Conservation (phyloP, 2,888 invertebrate species). For the Metalampra italica region DNA sequence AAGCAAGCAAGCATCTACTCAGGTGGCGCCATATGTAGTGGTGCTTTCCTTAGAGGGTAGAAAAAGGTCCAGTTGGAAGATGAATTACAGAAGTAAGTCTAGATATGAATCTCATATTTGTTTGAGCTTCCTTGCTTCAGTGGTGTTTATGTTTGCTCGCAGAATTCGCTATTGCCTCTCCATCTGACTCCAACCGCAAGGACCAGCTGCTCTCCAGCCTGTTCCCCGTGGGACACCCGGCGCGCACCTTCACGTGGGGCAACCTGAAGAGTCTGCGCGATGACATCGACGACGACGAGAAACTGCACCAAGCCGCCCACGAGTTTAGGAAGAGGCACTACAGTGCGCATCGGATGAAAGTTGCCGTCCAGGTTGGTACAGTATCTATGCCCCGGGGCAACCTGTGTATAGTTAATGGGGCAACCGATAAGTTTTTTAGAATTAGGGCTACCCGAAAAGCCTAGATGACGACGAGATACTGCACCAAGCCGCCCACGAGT, state of each 20-base stretch:
- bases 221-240: conserved; percentile 84
- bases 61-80: no score
- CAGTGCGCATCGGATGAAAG: conserved; percentile 92
- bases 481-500: conserved; percentile 84
- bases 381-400: neutral
- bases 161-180: conserved; percentile 91
- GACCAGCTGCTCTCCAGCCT: conserved; percentile 86
- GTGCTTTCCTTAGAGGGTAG: no score
- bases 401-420: neutral
- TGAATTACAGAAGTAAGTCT: no score
- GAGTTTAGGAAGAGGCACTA: conserved; percentile 88
- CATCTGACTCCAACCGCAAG: conserved; percentile 85
- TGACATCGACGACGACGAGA: conserved; percentile 80
- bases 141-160: neutral
- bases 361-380: conserved; percentile 84
- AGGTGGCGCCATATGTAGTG: no score
- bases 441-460: no score
- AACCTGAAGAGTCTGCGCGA: conserved; percentile 86
- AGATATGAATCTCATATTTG: no score
- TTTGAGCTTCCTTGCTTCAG: no score
- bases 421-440: no score
- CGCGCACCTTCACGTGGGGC: conserved; percentile 90
- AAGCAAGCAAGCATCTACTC: conserved; percentile 16
- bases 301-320: conserved; percentile 83
- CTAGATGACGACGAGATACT: conserved; percentile 82